Evolutionary conservation across 2,113 vertebrate genomes (phyloP).

Genomic region (Nothoprocta pentlandii): DNA sequence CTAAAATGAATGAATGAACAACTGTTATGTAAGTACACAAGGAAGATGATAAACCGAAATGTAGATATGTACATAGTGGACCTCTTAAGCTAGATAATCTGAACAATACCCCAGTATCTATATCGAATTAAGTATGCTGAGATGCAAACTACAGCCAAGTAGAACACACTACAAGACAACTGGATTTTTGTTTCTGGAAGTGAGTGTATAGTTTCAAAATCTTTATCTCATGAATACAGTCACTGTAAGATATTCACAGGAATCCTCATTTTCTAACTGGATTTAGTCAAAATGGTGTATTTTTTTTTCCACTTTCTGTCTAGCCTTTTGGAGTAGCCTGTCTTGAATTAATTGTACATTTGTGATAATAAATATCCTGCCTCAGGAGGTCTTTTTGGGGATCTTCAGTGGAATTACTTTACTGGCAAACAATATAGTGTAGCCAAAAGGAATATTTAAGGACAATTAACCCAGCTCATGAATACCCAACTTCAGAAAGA

Average conservation of each 20-base stretch:
- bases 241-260: neutral
- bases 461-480: slow-evolving; percentile 8
- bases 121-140: neutral
- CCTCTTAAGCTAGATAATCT: neutral
- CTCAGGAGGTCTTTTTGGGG: neutral
- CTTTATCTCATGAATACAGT: neutral
- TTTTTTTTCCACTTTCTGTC: neutral
- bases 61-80: neutral
- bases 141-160: neutral
- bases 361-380: neutral
- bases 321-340: neutral
- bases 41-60: neutral
- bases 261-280: neutral
- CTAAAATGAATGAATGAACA: neutral
- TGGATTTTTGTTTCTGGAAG: neutral
- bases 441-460: slow-evolving; percentile 44
- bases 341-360: neutral
- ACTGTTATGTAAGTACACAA: neutral
- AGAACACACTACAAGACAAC: neutral
- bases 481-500: neutral
- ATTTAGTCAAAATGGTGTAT: neutral
- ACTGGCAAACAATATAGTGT: neutral
- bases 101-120: neutral
- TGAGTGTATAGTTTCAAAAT: neutral
- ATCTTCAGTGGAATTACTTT: neutral